These are phyloP conservation scores for Perca flavescens DNA, from an alignment of 2,113 vertebrate genomes.

Conservation along the genomic window DNA sequence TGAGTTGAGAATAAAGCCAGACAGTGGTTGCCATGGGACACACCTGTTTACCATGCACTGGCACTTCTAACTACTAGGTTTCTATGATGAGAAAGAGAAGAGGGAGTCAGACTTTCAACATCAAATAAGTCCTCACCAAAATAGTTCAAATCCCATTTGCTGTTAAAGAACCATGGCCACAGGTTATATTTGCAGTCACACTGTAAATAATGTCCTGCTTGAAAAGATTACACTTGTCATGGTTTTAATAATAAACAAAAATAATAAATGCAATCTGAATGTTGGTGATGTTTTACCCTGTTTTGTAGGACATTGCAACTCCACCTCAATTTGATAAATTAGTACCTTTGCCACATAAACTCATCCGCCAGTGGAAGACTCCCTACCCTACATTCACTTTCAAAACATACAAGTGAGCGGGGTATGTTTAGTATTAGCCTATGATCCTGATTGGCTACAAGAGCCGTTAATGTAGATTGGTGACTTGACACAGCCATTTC, in stretches of 20 bases:
- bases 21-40: conserved; percentile 60
- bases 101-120: not conserved
- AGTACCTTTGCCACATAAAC: not conserved
- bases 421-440: not conserved
- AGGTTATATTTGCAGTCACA: not conserved
- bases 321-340: not conserved
- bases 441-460: conserved; percentile 53
- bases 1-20: conserved; percentile 30
- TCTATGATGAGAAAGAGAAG: conserved; percentile 1
- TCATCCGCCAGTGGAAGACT: not conserved
- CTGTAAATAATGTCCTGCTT: not conserved
- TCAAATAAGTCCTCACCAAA: not conserved
- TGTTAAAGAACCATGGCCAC: not conserved
- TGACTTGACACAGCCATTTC: not conserved
- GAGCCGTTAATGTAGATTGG: conserved; percentile 30
- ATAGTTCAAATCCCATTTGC: not conserved
- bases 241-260: not conserved
- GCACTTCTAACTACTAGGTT: not conserved
- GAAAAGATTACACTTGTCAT: not conserved
- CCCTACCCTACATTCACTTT: not conserved
- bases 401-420: conserved; percentile 14
- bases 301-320: not conserved
- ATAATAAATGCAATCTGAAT: not conserved
- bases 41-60: conserved; percentile 20
- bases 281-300: not conserved